These are phyloP conservation scores for Esox niger DNA, from an alignment of 2,113 vertebrate species.

Conservation along the genomic window DNA sequence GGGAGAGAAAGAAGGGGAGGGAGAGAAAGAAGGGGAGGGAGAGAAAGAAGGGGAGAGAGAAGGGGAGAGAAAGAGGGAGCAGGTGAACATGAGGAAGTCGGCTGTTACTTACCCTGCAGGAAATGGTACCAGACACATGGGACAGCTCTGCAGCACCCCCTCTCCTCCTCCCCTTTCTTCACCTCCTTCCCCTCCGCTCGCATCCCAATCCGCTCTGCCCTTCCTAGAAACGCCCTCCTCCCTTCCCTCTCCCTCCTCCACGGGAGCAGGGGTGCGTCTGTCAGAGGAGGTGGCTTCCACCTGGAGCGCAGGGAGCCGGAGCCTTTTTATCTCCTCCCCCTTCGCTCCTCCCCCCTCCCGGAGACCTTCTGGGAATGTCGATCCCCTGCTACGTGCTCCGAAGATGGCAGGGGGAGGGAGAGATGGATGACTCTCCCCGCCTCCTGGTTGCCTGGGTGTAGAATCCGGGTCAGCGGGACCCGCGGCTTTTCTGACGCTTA, in stretches of 20 bases:
- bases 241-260: background rate
- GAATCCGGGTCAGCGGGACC: background rate
- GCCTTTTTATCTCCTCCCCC: background rate
- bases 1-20: background rate
- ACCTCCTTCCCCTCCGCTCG: background rate
- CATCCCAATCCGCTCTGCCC: slow-evolving; percentile 6
- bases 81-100: too few species aligned
- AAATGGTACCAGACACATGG: slow-evolving; percentile 80
- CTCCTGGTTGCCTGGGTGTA: background rate
- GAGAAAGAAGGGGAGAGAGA: background rate
- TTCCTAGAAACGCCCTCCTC: slow-evolving; percentile 6
- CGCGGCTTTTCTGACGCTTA: background rate
- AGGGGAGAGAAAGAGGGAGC: background rate
- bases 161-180: slow-evolving; percentile 14
- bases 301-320: background rate
- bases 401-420: background rate
- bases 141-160: slow-evolving; percentile 71
- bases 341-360: too few species aligned
- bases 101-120: slow-evolving; percentile 64
- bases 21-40: background rate
- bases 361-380: background rate
- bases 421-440: background rate
- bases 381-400: background rate
- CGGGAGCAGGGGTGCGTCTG: slow-evolving; percentile 1
- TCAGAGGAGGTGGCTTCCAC: background rate